A percentile compares a stretch with the other conserved stretches of the same genome.
Evolutionary conservation across 1,140 invertebrate species (phyloP).

Genomic region (Caenorhabditis briggsae): DNA sequence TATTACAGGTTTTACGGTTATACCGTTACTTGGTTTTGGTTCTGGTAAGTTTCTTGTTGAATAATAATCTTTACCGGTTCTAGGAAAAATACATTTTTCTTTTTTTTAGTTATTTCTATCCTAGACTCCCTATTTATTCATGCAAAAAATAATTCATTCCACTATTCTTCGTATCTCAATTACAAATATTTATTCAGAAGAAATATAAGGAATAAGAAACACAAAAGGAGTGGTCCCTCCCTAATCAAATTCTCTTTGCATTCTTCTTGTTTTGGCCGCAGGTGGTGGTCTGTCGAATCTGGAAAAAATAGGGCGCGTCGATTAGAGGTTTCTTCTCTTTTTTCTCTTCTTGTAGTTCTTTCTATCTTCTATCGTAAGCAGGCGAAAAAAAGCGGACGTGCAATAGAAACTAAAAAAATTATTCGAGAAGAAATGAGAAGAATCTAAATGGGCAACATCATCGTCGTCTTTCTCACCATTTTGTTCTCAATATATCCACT

Average conservation of each 20-base stretch:
- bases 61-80: no score
- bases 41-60: no score
- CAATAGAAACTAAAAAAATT: slow-evolving; percentile 8
- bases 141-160: no score
- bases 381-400: slow-evolving; percentile 11
- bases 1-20: no score
- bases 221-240: not conserved
- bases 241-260: slow-evolving; percentile 23
- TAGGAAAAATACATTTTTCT: no score
- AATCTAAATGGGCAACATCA: not conserved
- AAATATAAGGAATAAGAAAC: not conserved
- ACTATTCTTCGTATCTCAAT: not conserved
- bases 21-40: no score
- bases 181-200: not conserved
- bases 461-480: not conserved
- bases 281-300: slow-evolving; percentile 28
- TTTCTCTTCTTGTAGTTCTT: slow-evolving; percentile 20
- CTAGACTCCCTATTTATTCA: no score
- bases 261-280: slow-evolving; percentile 37
- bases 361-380: not conserved
- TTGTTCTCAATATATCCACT: not conserved
- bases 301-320: not conserved
- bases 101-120: no score
- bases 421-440: not conserved
- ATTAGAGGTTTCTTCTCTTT: slow-evolving; percentile 27